Evolutionary conservation across 2,113 vertebrate genomes (phyloP).

Genomic region (Coturnix japonica): DNA sequence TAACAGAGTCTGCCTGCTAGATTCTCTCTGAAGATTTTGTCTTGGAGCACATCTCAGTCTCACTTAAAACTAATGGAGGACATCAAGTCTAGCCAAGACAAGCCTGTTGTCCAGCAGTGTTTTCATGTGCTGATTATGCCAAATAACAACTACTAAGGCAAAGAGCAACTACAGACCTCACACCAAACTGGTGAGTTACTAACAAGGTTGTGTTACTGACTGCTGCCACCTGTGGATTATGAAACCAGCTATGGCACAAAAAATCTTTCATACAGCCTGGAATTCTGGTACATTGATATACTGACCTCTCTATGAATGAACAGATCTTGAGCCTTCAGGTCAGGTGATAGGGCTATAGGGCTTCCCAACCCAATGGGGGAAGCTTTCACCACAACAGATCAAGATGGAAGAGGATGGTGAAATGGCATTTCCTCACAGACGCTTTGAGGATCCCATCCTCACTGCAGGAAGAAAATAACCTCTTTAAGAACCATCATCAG

Average conservation of each 20-base stretch:
- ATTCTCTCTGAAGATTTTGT: not conserved
- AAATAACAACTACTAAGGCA: not conserved
- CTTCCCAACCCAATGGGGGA: slow-evolving; percentile 12
- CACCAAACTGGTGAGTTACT: not conserved
- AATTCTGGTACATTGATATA: not conserved
- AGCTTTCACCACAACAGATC: slow-evolving; percentile 15
- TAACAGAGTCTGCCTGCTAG: not conserved
- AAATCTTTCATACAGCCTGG: not conserved
- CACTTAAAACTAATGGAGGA: not conserved
- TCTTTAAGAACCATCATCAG: slow-evolving; percentile 28
- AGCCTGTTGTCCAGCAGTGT: not conserved
- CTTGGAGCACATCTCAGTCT: not conserved
- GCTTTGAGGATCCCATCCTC: slow-evolving; percentile 35
- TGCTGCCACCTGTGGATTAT: not conserved
- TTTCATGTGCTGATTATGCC: not conserved
- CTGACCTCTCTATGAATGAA: slow-evolving; percentile 2
- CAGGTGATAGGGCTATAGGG: not conserved
- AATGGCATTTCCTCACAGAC: slow-evolving; percentile 28
- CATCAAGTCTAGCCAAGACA: not conserved
- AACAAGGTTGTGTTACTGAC: not conserved
- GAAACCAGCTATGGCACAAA: not conserved
- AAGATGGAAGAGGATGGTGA: slow-evolving; percentile 33
- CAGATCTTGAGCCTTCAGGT: not conserved
- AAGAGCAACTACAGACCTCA: not conserved
- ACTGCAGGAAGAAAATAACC: slow-evolving; percentile 37